These are phyloP conservation scores for Buphagus erythrorhynchus DNA, from an alignment of 2,797 vertebrate species.

Conservation along the genomic window DNA sequence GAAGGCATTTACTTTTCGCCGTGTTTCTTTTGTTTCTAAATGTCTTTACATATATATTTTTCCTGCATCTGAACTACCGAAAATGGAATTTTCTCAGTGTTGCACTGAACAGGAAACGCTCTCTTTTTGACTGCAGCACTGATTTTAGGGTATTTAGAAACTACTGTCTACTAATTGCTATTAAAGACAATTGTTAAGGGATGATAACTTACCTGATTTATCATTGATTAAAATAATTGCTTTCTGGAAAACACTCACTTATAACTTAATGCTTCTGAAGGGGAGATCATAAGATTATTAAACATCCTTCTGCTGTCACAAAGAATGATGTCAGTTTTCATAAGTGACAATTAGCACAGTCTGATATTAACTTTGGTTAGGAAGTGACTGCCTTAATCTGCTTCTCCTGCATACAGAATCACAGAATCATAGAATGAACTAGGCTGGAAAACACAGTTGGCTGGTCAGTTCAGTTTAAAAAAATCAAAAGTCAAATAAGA, in stretches of 20 bases:
- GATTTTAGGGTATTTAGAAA: not conserved
- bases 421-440: not conserved
- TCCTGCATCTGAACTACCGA: not conserved
- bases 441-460: not conserved
- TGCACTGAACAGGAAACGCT: not conserved
- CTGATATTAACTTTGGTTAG: not conserved
- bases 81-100: not conserved
- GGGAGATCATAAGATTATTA: not conserved
- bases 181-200: not conserved
- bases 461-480: not conserved
- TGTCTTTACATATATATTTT: not conserved
- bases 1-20: not conserved
- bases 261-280: not conserved
- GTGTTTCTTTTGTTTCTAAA: not conserved
- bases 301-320: not conserved
- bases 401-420: not conserved
- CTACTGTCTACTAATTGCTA: not conserved
- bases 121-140: not conserved
- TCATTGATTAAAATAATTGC: constrained; percentile 11
- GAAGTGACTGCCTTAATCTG: not conserved
- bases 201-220: not conserved
- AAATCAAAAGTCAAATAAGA: not conserved
- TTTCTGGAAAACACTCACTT: not conserved
- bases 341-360: not conserved
- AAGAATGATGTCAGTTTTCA: not conserved